These are phyloP conservation scores for Epinephelus coioides DNA, from an alignment of 2,797 vertebrate species.

Conservation along the genomic window DNA sequence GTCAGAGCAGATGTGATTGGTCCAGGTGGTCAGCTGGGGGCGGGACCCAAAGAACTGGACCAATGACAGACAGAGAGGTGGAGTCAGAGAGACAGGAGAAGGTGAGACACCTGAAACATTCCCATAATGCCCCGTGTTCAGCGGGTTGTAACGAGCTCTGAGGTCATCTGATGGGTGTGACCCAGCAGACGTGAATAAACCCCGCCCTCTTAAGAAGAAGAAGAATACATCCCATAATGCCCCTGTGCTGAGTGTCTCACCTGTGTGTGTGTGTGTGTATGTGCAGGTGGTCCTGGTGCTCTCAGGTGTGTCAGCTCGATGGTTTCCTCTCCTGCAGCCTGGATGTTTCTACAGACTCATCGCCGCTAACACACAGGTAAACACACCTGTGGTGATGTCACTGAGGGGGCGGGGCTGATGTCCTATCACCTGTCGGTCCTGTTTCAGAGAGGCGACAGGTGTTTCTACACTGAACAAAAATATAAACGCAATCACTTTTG, in stretches of 20 bases:
- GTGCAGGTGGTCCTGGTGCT: slow-evolving; percentile 73
- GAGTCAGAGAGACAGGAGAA: not conserved
- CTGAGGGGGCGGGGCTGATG: not conserved
- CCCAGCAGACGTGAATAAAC: too few relatives aligned
- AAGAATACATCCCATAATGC: too few relatives aligned
- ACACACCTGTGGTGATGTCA: slow-evolving; percentile 26
- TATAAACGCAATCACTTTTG: too few relatives aligned
- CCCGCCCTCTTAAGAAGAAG: too few relatives aligned
- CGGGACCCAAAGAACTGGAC: slow-evolving; percentile 78
- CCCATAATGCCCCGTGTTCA: slow-evolving; percentile 16
- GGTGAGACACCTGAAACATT: slow-evolving; percentile 41
- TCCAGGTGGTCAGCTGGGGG: slow-evolving; percentile 74
- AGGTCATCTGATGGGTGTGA: too few relatives aligned
- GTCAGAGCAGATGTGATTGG: slow-evolving; percentile 73
- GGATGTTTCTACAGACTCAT: slow-evolving; percentile 77
- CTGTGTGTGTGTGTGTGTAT: too few relatives aligned
- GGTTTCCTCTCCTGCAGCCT: slow-evolving; percentile 81
- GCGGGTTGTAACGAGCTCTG: too few relatives aligned
- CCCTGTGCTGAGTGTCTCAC: not conserved
- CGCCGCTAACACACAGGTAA: slow-evolving; percentile 65
- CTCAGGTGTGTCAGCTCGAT: slow-evolving; percentile 62
- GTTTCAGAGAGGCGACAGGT: too few relatives aligned
- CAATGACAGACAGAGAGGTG: slow-evolving; percentile 63
- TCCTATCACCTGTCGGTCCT: too few relatives aligned
- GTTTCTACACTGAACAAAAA: too few relatives aligned